Conservation (phyloP, 2,888 invertebrate species). For the Acrobasis repandana region DNA sequence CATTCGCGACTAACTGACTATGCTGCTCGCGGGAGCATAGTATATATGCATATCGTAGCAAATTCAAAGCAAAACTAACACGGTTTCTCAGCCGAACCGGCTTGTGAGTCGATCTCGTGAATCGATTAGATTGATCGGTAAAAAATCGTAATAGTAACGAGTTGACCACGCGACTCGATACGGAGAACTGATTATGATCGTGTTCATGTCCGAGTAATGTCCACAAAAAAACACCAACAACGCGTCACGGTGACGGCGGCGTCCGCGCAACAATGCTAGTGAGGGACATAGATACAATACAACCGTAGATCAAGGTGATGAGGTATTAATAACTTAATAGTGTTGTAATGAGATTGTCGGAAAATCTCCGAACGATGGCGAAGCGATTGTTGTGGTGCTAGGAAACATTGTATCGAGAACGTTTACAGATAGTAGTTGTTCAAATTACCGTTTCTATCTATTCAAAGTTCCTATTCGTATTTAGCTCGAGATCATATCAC, state of each 20-base stretch:
- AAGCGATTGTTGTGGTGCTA: not conserved
- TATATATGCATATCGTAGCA: constrained; percentile 64
- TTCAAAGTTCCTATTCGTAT: constrained; percentile 6
- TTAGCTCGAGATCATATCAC: constrained; percentile 15
- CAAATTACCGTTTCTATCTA: constrained; percentile 3
- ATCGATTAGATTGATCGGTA: constrained; percentile 24
- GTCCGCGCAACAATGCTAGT: constrained; percentile 21
- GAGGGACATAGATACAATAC: constrained; percentile 26
- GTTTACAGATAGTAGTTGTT: constrained; percentile 15
- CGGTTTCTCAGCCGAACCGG: constrained; percentile 52
- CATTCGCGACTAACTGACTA: constrained; percentile 20
- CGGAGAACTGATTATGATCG: constrained; percentile 23
- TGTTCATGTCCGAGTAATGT: constrained; percentile 17
- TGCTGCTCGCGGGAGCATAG: constrained; percentile 41
- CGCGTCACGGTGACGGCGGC: constrained; percentile 23
- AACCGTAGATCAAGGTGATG: constrained; percentile 28
- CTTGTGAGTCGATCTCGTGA: constrained; percentile 31
- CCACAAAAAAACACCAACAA: constrained; percentile 32
- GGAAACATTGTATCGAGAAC: constrained; percentile 7
- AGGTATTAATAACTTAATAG: constrained; percentile 28
- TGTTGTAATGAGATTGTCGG: constrained; percentile 26
- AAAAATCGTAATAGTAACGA: constrained; percentile 23
- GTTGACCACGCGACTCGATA: constrained; percentile 22
- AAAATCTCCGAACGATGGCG: constrained; percentile 12
- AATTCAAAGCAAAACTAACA: constrained; percentile 53